Conservation (phyloP, 2,888 invertebrate species). For the Aleiodes testaceus region DNA sequence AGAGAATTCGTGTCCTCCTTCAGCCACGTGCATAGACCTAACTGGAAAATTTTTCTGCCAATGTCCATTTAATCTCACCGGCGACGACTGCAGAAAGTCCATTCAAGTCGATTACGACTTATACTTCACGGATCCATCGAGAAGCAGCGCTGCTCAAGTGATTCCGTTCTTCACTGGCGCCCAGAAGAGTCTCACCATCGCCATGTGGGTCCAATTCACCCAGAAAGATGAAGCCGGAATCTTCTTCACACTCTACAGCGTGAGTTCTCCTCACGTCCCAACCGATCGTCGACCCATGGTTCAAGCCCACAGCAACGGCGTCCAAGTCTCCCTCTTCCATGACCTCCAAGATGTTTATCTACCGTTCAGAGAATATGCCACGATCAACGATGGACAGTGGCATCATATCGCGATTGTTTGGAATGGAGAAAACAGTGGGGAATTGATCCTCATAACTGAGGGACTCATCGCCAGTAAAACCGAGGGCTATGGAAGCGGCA, state of each 20-base stretch:
- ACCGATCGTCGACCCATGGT: conserved; percentile 86
- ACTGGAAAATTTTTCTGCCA: conserved; percentile 95
- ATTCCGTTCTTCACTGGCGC: conserved; percentile 90
- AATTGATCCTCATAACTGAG: conserved; percentile 93
- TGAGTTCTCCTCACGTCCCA: conserved; percentile 87
- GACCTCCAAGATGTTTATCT: conserved; percentile 92
- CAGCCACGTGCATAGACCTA: conserved; percentile 92
- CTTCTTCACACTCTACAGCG: conserved; percentile 94
- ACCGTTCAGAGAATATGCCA: conserved; percentile 92
- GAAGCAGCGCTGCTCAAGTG: conserved; percentile 93
- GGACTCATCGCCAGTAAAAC: conserved; percentile 94
- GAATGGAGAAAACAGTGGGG: conserved; percentile 90
- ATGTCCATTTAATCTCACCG: conserved; percentile 97
- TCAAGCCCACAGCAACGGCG: conserved; percentile 94
- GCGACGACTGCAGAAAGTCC: conserved; percentile 97
- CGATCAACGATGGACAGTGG: conserved; percentile 97
- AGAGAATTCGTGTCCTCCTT: conserved; percentile 94
- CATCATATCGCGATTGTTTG: conserved; percentile 96
- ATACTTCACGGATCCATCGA: conserved; percentile 92
- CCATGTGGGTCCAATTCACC: conserved; percentile 97
- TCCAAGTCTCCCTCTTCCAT: conserved; percentile 91
- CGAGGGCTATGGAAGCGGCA: conserved; percentile 89
- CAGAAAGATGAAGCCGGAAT: conserved; percentile 93
- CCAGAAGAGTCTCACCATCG: conserved; percentile 88
- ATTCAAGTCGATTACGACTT: conserved; percentile 98